Percentiles rank a stretch among this genome's conserved stretches.
These are phyloP conservation scores for Lethrus apterus DNA, from an alignment of 1,140 invertebrate species.

Conservation along the genomic window DNA sequence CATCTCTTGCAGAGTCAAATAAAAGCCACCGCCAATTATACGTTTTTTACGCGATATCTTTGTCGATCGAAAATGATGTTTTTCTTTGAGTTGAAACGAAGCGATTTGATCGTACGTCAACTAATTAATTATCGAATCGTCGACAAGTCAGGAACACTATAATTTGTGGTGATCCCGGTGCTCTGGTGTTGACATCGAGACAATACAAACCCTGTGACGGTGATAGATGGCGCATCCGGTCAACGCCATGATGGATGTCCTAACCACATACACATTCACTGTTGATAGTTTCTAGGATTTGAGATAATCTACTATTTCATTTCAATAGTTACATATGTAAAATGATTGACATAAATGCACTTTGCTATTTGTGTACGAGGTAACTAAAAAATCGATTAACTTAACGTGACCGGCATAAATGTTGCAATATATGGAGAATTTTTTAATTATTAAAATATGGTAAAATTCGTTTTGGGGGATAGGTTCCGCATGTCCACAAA, in stretches of 20 bases:
- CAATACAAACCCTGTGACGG: conserved; percentile 11
- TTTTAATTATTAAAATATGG: too few relatives aligned
- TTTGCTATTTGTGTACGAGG: too few relatives aligned
- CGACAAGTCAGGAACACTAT: conserved; percentile 15
- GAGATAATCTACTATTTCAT: too few relatives aligned
- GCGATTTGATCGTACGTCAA: conserved; percentile 11
- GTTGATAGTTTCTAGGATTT: too few relatives aligned
- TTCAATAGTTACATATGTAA: too few relatives aligned
- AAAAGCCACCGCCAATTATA: conserved; percentile 14
- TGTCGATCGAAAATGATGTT: conserved; percentile 12
- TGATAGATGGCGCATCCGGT: conserved; percentile 15
- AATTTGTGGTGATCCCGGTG: conserved; percentile 13
- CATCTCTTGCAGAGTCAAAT: background rate
- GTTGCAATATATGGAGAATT: too few relatives aligned
- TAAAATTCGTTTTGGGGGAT: too few relatives aligned
- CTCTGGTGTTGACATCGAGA: conserved; percentile 14
- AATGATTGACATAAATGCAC: too few relatives aligned
- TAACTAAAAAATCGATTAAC: too few relatives aligned
- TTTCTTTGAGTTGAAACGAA: conserved; percentile 1
- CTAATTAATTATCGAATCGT: conserved; percentile 15
- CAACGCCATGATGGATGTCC: conserved; percentile 13
- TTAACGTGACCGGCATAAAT: too few relatives aligned
- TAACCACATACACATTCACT: conserved; percentile 10
- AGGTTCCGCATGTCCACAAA: too few relatives aligned
- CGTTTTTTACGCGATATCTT: background rate